phyloP scores from a whole-genome alignment of 1,140 invertebrate species.

The Drosophila subobscura region DNA sequence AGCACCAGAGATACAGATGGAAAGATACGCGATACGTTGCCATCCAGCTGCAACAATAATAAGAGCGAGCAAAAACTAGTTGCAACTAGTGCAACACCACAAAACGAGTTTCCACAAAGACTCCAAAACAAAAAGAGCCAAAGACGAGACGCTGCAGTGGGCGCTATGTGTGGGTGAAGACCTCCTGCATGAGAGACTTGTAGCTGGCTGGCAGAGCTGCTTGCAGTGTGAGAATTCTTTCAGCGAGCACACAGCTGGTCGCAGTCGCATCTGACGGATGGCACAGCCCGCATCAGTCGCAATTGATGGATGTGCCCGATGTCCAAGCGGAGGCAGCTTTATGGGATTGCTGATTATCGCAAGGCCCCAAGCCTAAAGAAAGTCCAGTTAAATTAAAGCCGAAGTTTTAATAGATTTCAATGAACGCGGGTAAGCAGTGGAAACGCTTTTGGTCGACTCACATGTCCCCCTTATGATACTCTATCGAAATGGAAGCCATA shows the following conservation, averaged over 20 bases:
- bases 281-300: slow-evolving; percentile 26
- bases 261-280: slow-evolving; percentile 28
- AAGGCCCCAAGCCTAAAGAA: slow-evolving; percentile 26
- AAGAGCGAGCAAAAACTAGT: slow-evolving; percentile 63
- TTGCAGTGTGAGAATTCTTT: slow-evolving; percentile 36
- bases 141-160: not conserved
- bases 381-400: not conserved
- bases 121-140: slow-evolving; percentile 13
- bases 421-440: no score
- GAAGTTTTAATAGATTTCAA: no score
- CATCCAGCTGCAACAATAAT: slow-evolving; percentile 57
- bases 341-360: slow-evolving; percentile 25
- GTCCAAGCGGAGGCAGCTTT: slow-evolving; percentile 23
- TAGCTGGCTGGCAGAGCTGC: not conserved
- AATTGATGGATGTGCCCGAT: slow-evolving; percentile 37
- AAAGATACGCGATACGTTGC: slow-evolving; percentile 67
- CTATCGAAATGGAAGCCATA: no score
- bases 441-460: no score
- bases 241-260: slow-evolving; percentile 16
- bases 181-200: not conserved
- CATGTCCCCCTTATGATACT: no score
- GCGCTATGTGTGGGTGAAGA: slow-evolving; percentile 25
- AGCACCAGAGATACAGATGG: slow-evolving; percentile 42
- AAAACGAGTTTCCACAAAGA: slow-evolving; percentile 38
- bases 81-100: slow-evolving; percentile 71